These are phyloP conservation scores for Zhuqinia jingwanae DNA, from an alignment of 2,888 invertebrate species.

Conservation along the genomic window DNA sequence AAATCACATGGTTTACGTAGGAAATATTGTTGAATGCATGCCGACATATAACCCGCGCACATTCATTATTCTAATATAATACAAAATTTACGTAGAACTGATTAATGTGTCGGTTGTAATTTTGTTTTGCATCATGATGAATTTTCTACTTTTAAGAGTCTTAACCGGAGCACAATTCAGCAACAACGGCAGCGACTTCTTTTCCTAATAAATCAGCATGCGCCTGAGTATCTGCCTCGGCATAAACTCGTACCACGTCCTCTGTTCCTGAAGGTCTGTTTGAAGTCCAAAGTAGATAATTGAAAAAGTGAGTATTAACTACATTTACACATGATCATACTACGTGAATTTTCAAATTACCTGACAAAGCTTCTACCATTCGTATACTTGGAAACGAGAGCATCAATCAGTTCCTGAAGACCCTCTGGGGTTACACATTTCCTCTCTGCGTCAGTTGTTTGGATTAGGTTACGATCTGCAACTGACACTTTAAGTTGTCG, in stretches of 20 bases:
- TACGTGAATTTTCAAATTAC: constrained; percentile 81
- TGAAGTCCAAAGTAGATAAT: background rate
- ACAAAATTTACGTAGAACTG: too few species aligned
- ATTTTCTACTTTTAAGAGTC: background rate
- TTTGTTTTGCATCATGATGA: too few species aligned
- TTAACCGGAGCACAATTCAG: constrained; percentile 84
- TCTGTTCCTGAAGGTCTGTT: constrained; percentile 98
- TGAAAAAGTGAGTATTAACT: too few species aligned
- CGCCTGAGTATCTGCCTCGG: constrained; percentile 91
- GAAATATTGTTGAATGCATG: too few species aligned
- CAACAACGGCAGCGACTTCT: constrained; percentile 86
- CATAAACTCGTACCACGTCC: constrained; percentile 97
- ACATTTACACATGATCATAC: too few species aligned
- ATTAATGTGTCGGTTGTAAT: too few species aligned
- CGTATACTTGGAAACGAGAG: constrained; percentile 86
- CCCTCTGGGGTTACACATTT: constrained; percentile 90
- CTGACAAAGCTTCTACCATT: constrained; percentile 93
- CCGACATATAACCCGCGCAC: too few species aligned
- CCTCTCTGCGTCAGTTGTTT: constrained; percentile 94
- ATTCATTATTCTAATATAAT: too few species aligned
- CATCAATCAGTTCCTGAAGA: constrained; percentile 90
- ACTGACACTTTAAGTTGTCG: constrained; percentile 93
- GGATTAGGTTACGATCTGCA: constrained; percentile 91
- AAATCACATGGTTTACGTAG: too few species aligned
- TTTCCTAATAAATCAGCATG: constrained; percentile 87